These are phyloP conservation scores for Sceloporus tristichus DNA, from an alignment of 2,113 vertebrate species.

Conservation along the genomic window DNA sequence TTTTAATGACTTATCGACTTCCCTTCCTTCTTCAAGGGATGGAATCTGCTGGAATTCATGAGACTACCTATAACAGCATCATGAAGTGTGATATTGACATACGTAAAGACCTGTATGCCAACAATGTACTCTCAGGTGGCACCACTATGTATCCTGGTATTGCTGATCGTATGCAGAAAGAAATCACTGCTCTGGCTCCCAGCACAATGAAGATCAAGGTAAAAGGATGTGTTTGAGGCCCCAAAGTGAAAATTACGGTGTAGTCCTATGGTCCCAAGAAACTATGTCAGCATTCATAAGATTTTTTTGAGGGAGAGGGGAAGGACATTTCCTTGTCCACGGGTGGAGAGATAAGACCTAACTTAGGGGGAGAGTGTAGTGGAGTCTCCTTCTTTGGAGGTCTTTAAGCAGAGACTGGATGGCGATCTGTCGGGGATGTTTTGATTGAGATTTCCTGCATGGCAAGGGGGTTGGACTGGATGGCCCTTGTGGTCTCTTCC, in stretches of 20 bases:
- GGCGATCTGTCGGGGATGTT: too few relatives aligned
- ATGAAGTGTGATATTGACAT: slow-evolving; percentile 98
- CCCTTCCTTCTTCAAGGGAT: slow-evolving; percentile 80
- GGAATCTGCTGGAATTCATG: slow-evolving; percentile 95
- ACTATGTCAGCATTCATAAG: background rate
- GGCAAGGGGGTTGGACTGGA: too few relatives aligned
- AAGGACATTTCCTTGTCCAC: background rate
- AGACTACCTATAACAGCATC: slow-evolving; percentile 96
- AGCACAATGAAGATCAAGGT: slow-evolving; percentile 98
- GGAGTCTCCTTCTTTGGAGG: too few relatives aligned
- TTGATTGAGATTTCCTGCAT: too few relatives aligned
- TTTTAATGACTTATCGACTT: slow-evolving; percentile 9
- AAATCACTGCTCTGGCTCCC: slow-evolving; percentile 92
- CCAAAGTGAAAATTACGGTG: background rate
- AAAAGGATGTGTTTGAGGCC: slow-evolving; percentile 21
- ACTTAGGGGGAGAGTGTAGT: too few relatives aligned
- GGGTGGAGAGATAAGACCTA: too few relatives aligned
- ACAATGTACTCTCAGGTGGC: slow-evolving; percentile 92
- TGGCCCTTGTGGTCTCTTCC: too few relatives aligned
- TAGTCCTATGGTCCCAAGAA: background rate
- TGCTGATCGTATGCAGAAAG: slow-evolving; percentile 95
- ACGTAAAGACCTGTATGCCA: slow-evolving; percentile 94
- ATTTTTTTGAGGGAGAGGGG: background rate
- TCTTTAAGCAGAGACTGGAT: too few relatives aligned
- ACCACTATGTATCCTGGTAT: slow-evolving; percentile 97